These are phyloP conservation scores for Neuroscelio doddi DNA, from an alignment of 2,888 invertebrate species.

Conservation along the genomic window DNA sequence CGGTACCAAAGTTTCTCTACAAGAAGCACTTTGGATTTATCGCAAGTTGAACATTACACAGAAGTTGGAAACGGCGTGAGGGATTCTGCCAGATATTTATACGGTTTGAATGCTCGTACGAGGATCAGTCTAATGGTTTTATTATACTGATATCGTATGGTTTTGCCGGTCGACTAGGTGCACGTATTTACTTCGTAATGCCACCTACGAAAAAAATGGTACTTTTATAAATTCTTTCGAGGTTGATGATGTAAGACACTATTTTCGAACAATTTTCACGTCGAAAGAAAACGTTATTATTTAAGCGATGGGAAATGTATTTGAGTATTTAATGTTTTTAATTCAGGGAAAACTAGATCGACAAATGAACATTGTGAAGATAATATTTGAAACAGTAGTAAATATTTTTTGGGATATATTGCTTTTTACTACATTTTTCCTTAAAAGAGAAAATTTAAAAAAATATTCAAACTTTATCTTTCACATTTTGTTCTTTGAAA, in stretches of 20 bases:
- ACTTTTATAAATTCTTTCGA: slow-evolving; percentile 41
- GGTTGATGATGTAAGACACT: not conserved
- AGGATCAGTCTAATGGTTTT: slow-evolving; percentile 72
- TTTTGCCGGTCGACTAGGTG: slow-evolving; percentile 46
- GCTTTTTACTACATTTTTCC: too few species aligned
- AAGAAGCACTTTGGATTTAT: slow-evolving; percentile 65
- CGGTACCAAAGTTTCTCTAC: slow-evolving; percentile 33
- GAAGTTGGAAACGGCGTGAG: slow-evolving; percentile 69
- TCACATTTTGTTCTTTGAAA: too few species aligned
- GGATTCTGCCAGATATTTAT: slow-evolving; percentile 71
- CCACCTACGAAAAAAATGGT: slow-evolving; percentile 25
- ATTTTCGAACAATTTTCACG: too few species aligned
- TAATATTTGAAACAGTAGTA: too few species aligned
- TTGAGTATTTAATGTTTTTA: too few species aligned
- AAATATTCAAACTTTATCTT: too few species aligned
- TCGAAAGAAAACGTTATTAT: too few species aligned
- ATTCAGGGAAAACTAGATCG: too few species aligned
- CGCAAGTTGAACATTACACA: slow-evolving; percentile 67
- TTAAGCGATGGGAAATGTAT: too few species aligned
- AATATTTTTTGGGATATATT: too few species aligned
- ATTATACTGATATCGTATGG: slow-evolving; percentile 67
- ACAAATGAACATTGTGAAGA: too few species aligned
- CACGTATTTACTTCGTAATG: slow-evolving; percentile 46
- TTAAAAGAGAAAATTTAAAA: too few species aligned
- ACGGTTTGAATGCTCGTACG: slow-evolving; percentile 71